These are phyloP conservation scores for Metopia argyrocephala DNA, from an alignment of 2,888 invertebrate genomes.

Conservation along the genomic window DNA sequence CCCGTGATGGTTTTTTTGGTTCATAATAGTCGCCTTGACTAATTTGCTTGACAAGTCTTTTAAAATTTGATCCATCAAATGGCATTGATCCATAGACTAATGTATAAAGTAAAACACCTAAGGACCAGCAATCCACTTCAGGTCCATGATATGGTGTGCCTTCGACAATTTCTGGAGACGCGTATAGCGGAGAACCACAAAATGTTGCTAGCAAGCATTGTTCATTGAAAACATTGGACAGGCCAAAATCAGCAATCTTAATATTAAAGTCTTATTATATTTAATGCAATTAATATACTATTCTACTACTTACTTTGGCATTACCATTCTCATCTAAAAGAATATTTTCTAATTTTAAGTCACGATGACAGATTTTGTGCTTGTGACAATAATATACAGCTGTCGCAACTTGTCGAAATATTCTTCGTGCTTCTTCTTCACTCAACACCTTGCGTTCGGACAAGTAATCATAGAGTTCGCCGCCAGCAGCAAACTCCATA, in stretches of 20 bases:
- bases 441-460: constrained; percentile 93
- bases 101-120: constrained; percentile 97
- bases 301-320: constrained; percentile 87
- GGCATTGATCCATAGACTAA: constrained; percentile 99
- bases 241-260: constrained; percentile 98
- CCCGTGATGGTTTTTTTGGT: constrained; percentile 95
- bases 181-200: constrained; percentile 97
- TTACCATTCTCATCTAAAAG: constrained; percentile 94
- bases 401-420: constrained; percentile 97
- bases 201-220: constrained; percentile 92
- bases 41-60: constrained; percentile 96
- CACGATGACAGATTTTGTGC: constrained; percentile 97
- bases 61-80: constrained; percentile 99
- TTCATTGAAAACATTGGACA: constrained; percentile 97
- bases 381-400: constrained; percentile 99
- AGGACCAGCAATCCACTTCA: constrained; percentile 96
- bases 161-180: constrained; percentile 98
- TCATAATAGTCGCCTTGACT: constrained; percentile 98
- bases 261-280: constrained; percentile 64
- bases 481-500: constrained; percentile 99
- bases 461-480: constrained; percentile 98
- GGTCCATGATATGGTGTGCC: constrained; percentile 98
- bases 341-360: constrained; percentile 97
- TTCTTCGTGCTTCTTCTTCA: constrained; percentile 94
- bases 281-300: neutral